Evolutionary conservation across 1,140 invertebrate species (phyloP), one percentile per base, ranked within the genome.

Genomic region (Drosophila bipectinata): DNA sequence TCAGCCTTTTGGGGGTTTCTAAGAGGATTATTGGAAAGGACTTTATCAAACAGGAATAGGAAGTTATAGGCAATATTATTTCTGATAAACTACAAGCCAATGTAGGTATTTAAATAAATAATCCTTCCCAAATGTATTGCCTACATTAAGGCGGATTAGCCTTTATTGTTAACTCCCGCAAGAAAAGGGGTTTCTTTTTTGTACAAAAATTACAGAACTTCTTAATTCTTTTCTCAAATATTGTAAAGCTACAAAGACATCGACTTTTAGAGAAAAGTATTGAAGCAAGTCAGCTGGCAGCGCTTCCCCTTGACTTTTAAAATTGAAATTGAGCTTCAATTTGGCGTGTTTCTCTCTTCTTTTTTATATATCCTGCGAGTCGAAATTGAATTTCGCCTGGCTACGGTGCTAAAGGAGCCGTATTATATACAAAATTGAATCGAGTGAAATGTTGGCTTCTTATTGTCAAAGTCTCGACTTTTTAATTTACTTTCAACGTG

Each of bases 391-490:
- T 44, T 44, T 44, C n/a, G 41, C 41, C 41, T 5, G 39, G 39
- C 12, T 10, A 41, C 14, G 26, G 41, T 30, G 61, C 37, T 32
- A n/a, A 18, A 45, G 30, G 15, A 37, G 61, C 59, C 39, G 1
- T 14, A 26, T 14, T n/a, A 24, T 34, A 52, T 15, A 15, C 15
- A 64, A 24, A 44, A 64, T 52, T 52, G 48, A 52, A 51, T 67
- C 28, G 47, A 48, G 44, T 21, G 49, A 30, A 66, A 48, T 26
- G 21, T n/a, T 52, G 63, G 59, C 34, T 67, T 67, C 63, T 18
- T 32, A 32, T 52, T 52, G 28, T 67, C 28, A n/a, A 32, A 8
- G 12, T 1, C 9, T 15, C n/a, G 59, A 41, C 18, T 34, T 52
- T 64, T 24, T 41, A 30, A 26, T 63, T 41, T 62, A 9, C 9